These are phyloP conservation scores for Sitobion miscanthi DNA, from an alignment of 1,140 invertebrate genomes.

Conservation along the genomic window DNA sequence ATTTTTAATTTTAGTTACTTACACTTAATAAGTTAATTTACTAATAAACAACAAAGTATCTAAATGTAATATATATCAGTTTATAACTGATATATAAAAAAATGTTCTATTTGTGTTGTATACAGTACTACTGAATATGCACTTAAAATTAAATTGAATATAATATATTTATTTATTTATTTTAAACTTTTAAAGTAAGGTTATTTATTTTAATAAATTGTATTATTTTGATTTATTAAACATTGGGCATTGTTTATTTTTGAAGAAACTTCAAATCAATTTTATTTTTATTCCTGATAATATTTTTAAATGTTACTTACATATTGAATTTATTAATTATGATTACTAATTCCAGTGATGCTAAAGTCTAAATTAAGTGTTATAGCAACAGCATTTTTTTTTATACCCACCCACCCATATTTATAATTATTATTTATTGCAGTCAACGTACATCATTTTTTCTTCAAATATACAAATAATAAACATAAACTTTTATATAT, in stretches of 20 bases:
- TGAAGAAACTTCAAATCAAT: background rate
- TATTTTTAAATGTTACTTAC: background rate
- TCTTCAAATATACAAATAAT: background rate
- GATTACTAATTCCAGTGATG: background rate
- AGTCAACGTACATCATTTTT: background rate
- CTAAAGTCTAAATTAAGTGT: too few species aligned
- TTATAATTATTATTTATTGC: background rate
- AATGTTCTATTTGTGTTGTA: background rate
- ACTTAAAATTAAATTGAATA: background rate
- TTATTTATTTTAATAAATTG: constrained; percentile 15
- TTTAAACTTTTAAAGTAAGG: constrained; percentile 19
- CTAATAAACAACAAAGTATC: background rate
- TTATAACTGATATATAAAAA: background rate
- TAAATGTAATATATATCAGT: background rate
- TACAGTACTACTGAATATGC: background rate
- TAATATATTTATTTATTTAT: background rate
- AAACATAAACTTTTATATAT: too few species aligned
- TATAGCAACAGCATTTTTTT: background rate
- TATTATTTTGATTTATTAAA: constrained; percentile 8
- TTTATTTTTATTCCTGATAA: background rate
- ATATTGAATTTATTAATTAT: background rate
- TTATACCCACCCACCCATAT: too few species aligned
- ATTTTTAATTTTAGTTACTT: background rate
- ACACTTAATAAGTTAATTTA: background rate
- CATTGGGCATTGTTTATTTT: background rate